These are phyloP conservation scores for Halocaridina rubra DNA, from an alignment of 2,888 invertebrate species.

Conservation along the genomic window DNA sequence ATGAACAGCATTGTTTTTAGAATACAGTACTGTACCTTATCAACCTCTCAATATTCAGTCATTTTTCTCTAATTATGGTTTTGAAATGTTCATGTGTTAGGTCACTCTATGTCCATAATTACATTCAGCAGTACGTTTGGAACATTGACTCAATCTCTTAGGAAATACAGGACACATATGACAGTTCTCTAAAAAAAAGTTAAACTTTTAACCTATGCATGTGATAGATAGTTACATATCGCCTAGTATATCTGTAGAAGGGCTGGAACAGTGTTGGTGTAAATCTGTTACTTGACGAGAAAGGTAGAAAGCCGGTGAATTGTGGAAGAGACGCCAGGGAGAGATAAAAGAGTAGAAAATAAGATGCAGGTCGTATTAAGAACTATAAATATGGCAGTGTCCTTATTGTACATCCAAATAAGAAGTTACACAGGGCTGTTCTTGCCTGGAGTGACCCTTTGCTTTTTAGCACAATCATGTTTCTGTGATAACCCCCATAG, in stretches of 20 bases:
- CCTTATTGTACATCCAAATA: not conserved
- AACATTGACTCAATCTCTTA: conserved; percentile 23
- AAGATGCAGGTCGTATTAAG: not conserved
- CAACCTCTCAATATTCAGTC: conserved; percentile 34
- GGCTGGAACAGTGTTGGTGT: conserved; percentile 51
- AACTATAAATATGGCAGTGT: not conserved
- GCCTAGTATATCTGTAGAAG: conserved; percentile 56
- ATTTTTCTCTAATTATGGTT: conserved; percentile 47
- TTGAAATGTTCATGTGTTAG: conserved; percentile 37
- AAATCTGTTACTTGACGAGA: conserved; percentile 11
- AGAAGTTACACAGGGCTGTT: conserved; percentile 48
- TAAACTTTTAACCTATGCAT: conserved; percentile 57
- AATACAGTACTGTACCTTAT: conserved; percentile 20
- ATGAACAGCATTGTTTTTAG: conserved; percentile 35
- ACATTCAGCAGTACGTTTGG: not conserved
- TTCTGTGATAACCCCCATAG: conserved; percentile 63
- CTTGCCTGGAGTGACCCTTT: conserved; percentile 58
- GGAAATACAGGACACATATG: conserved; percentile 33
- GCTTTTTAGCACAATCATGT: conserved; percentile 64
- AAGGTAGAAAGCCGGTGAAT: not conserved
- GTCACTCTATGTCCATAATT: conserved; percentile 39
- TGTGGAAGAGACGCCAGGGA: conserved; percentile 10
- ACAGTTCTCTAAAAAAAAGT: conserved; percentile 37
- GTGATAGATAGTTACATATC: conserved; percentile 61
- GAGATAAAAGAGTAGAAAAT: not conserved